Conservation (phyloP, 2,113 vertebrate genomes). For the Anguilla rostrata region DNA sequence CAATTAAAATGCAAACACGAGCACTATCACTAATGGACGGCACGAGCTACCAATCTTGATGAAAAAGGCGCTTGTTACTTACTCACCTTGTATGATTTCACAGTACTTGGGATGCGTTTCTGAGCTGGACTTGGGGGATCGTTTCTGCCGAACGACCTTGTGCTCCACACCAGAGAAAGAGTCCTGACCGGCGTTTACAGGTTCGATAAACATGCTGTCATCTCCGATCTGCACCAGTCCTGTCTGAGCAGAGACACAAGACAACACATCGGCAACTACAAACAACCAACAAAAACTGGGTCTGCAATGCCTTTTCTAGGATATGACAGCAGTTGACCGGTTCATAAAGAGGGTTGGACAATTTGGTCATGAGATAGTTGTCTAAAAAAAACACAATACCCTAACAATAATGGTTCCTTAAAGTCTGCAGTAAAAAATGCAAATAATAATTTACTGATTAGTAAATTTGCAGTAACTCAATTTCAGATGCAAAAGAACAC, state of each 20-base stretch:
- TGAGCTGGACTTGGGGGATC: slow-evolving; percentile 45
- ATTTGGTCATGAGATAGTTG: background rate
- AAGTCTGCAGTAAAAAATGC: background rate
- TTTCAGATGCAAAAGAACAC: background rate
- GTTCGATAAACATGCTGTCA: slow-evolving; percentile 83
- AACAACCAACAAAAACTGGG: background rate
- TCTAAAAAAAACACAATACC: background rate
- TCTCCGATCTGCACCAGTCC: slow-evolving; percentile 83
- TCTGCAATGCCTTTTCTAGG: background rate
- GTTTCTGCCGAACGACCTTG: slow-evolving; percentile 66
- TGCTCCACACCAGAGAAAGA: slow-evolving; percentile 79
- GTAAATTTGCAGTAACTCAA: background rate
- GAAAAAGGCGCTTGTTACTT: background rate
- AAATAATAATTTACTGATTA: background rate
- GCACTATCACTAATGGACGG: background rate
- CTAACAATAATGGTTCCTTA: background rate
- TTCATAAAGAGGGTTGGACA: background rate
- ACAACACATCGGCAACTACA: background rate
- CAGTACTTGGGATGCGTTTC: slow-evolving; percentile 57
- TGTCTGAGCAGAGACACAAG: slow-evolving; percentile 68
- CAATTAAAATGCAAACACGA: background rate
- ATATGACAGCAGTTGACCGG: background rate
- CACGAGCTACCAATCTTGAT: background rate
- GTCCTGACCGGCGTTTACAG: slow-evolving; percentile 65
- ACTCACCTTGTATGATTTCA: slow-evolving; percentile 80